Evolutionary conservation across 2,888 invertebrate species (phyloP), one percentile per base, ranked within the genome.

Genomic region (Parnassius mnemosyne): DNA sequence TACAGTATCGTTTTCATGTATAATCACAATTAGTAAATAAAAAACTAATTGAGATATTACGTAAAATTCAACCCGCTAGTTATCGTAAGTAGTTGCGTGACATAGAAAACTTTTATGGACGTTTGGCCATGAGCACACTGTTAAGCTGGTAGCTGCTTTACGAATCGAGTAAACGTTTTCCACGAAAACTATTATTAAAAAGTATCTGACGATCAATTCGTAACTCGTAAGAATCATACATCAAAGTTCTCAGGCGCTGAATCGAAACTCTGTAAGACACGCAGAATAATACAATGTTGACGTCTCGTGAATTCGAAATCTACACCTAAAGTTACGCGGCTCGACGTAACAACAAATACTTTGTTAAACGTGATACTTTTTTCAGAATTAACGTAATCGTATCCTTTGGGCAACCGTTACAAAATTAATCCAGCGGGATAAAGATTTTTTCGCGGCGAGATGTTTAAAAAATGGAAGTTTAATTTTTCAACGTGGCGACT

Each of bases 401-500:
- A 63, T 63, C 59, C 55, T 59, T 47, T 52, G 52, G 63, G 58
- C 51, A 52, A 52, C 63, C 25, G 59, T 54, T 56, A 59, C 60
- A 46, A 58, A 63, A 59, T 54, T 50, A 59, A 52, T 63, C 63
- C 52, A 42, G 42, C 41, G 34, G 54, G 58, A 57, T 49, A 53
- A 57, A 57, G 62, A 58, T 55, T 62, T 63, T 61, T 55, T 51
- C 63, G 54, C 58, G 25, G 53, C 61, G 54, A 51, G 58, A 58
- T 58, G 63, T 63, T 58, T 62, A 54, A 63, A 59, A 58, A 63
- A 63, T 63, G 63, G 34, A 55, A 58, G 63, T 58, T 63, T 63
- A 63, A 63, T 63, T 59, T 63, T 63, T 63, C 54, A 63, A 63
- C 58, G 51, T 58, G 58, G 58, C 63, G 58, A 63, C 71, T 68